A percentile compares a stretch with the other conserved stretches of the same genome.
Evolutionary conservation across 2,888 invertebrate species (phyloP).

Genomic region (Phortica okadai): DNA sequence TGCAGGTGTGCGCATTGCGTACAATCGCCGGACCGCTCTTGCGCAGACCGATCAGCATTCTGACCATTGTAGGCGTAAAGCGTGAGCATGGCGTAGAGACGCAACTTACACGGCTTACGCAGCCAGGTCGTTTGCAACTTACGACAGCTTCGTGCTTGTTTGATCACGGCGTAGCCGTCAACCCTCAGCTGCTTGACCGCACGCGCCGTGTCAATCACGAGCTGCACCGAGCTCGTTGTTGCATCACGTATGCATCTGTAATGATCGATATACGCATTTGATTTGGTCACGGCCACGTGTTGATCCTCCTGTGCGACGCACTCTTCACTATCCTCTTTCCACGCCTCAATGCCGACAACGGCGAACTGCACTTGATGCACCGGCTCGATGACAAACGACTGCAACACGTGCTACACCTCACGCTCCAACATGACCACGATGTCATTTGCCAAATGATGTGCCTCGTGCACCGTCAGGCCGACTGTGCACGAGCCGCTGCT

Average conservation of each 20-base stretch:
- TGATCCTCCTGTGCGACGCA: constrained; percentile 45
- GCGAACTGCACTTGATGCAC: constrained; percentile 56
- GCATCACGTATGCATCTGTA: constrained; percentile 55
- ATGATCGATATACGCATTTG: constrained; percentile 54
- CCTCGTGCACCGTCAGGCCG: too few species aligned
- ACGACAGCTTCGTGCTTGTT: constrained; percentile 56
- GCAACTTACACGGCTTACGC: constrained; percentile 53
- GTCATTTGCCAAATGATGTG: too few species aligned
- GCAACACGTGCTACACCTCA: too few species aligned
- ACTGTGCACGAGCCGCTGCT: too few species aligned
- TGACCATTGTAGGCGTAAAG: constrained; percentile 52
- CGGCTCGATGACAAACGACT: too few species aligned
- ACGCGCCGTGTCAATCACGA: constrained; percentile 57
- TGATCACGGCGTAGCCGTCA: constrained; percentile 54
- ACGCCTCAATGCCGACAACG: constrained; percentile 55
- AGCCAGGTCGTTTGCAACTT: constrained; percentile 48
- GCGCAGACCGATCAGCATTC: not conserved
- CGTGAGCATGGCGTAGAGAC: constrained; percentile 53
- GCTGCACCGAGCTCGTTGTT: constrained; percentile 60
- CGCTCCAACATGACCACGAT: too few species aligned
- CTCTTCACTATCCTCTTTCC: constrained; percentile 43
- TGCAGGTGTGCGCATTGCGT: constrained; percentile 42
- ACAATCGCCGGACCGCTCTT: constrained; percentile 17
- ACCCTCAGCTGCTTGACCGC: constrained; percentile 63
- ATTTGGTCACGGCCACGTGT: constrained; percentile 48